Base-by-base conservation (phyloP, 2,888 invertebrate genomes). In the Arge pagana region DNA sequence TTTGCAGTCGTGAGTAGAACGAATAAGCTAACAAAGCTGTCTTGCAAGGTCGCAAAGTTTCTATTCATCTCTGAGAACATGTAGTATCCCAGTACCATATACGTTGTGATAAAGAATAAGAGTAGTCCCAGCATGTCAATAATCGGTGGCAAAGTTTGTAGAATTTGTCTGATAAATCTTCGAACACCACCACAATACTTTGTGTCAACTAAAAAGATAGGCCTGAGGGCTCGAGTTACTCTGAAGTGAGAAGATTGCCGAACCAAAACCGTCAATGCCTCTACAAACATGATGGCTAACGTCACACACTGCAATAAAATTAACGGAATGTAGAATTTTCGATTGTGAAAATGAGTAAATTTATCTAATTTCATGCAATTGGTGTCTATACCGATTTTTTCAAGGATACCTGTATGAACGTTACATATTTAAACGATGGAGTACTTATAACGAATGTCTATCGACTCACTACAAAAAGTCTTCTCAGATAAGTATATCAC, bases 1-100 rank as follows among this genome's bases (percentile, higher is more conserved):
- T 94, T 94, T 53, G 93, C 93, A 8, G 93, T 93, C 1, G 93
- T 93, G n/a, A 93, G 81, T 50, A 94, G 81, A 26, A 94, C 90
- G 75, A 93, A 93, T 79, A 94, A 85, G 67, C 89, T 92, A 67
- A 93, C 89, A 74, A 93, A 93, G 58, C 91, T 90, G 70, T 89
- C 86, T 62, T 87, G 85, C 48, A 93, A 79, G 0, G 90, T 88
- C 59, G 79, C 79, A 72, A 94, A 94, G 77, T 92, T 89, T 61
- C 86, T 82, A 70, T 91, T 89, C 65, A 88, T 85, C 65, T 85
- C 83, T 18, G 87, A 87, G 77, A 93, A 93, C 60, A 93, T 76
- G 72, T 89, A 93, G 70, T 85, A 92, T 58, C 92, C 93, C 43
- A 93, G 79, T 42, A 93, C 79, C 24, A 91, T 87, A 69, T 92